Conservation (phyloP, 2,113 vertebrate species). For the Oncorhynchus nerka region DNA sequence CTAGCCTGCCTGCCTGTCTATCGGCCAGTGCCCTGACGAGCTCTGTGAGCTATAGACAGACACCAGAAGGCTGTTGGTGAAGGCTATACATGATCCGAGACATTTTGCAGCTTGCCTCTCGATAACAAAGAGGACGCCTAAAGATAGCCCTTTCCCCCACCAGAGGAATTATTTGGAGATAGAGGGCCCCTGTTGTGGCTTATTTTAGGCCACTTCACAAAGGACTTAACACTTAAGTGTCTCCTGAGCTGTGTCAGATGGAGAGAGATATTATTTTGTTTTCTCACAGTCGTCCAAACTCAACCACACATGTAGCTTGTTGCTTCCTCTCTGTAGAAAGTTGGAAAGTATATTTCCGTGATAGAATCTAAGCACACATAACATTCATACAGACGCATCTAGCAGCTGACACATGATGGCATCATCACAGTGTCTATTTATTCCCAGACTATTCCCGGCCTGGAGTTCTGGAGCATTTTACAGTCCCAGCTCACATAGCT, state of each 20-base stretch:
- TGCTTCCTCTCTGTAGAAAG: not conserved
- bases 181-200: conserved; percentile 20
- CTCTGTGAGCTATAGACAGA: not conserved
- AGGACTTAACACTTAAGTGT: not conserved
- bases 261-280: not conserved
- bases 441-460: conserved; percentile 52
- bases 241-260: not conserved
- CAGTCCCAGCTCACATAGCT: conserved; percentile 48
- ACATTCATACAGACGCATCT: conserved; percentile 26
- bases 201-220: conserved; percentile 26
- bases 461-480: conserved; percentile 42
- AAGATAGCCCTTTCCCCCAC: conserved; percentile 30
- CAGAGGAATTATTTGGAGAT: conserved; percentile 27
- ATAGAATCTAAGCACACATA: not conserved
- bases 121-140: conserved; percentile 50
- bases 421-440: conserved; percentile 71
- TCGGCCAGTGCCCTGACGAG: not conserved
- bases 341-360: not conserved
- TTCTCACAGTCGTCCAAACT: not conserved
- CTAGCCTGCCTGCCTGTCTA: not conserved
- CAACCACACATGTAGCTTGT: not conserved
- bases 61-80: not conserved
- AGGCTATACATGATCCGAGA: not conserved
- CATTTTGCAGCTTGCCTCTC: conserved; percentile 9
- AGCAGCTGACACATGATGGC: conserved; percentile 57